phyloP scores from a whole-genome alignment of 2,113 vertebrate genomes.

The Syngnathoides biaculeatus region DNA sequence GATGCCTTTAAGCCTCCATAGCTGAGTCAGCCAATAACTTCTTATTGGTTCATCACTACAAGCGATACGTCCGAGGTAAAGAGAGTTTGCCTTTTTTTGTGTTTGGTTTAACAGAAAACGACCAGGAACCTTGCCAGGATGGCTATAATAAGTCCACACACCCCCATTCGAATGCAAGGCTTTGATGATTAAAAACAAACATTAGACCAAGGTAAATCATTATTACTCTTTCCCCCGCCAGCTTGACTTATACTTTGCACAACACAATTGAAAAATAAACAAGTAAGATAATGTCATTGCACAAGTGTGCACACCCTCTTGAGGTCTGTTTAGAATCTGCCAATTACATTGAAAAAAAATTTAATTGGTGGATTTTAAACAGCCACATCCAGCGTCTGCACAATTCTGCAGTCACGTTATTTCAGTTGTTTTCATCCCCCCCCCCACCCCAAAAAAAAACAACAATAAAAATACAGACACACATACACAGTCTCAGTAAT shows the following conservation, averaged over 20 bases:
- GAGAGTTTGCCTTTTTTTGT: background rate
- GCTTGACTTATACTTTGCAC: background rate
- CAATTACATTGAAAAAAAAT: too few species aligned
- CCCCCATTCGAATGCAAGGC: background rate
- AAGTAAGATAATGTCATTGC: background rate
- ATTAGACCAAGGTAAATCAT: background rate
- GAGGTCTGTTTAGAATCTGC: too few species aligned
- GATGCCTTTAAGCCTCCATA: background rate
- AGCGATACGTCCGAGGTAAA: background rate
- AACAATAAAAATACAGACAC: too few species aligned
- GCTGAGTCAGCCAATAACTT: slow-evolving; percentile 9
- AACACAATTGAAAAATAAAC: background rate
- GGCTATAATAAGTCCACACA: background rate
- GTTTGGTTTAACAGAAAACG: background rate
- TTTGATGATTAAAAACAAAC: background rate
- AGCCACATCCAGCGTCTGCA: too few species aligned
- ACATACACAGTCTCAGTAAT: too few species aligned
- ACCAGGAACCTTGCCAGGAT: background rate
- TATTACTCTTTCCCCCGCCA: background rate
- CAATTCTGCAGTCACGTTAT: too few species aligned
- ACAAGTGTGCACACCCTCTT: background rate
- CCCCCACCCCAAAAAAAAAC: too few species aligned
- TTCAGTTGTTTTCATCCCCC: too few species aligned
- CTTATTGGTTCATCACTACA: slow-evolving; percentile 2
- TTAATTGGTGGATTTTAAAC: too few species aligned